Percentiles rank a stretch among this genome's conserved stretches.
Conservation (phyloP, 2,797 vertebrate species). For the Delichon dasypus region DNA sequence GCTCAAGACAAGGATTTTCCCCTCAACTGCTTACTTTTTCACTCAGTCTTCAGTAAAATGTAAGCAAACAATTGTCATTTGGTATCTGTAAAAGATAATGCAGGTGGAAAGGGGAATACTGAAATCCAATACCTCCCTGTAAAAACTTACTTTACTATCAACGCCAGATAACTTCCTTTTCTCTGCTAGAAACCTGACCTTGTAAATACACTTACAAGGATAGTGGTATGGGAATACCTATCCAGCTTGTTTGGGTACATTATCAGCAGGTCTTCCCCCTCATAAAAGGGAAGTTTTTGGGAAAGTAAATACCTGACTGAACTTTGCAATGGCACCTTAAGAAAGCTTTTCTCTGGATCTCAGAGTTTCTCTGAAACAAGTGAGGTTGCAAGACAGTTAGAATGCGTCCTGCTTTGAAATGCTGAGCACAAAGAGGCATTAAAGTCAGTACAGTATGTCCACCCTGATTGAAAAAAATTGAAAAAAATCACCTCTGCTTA, state of each 20-base stretch:
- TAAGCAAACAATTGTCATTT: constrained; percentile 44
- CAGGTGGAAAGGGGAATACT: constrained; percentile 26
- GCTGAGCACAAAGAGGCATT: background rate
- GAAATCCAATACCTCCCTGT: constrained; percentile 14
- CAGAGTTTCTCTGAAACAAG: background rate
- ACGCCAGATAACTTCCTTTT: constrained; percentile 19
- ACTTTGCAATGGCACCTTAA: background rate
- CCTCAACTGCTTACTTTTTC: background rate
- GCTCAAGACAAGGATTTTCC: background rate
- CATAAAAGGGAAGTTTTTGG: background rate
- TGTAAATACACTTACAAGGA: background rate
- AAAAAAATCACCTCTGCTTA: background rate
- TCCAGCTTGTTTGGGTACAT: background rate
- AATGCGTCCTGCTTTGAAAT: background rate
- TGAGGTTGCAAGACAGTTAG: background rate
- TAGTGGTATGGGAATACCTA: background rate
- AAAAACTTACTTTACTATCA: constrained; percentile 18
- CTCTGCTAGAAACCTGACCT: constrained; percentile 13
- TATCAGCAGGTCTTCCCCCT: constrained; percentile 14
- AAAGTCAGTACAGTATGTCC: rapidly evolving
- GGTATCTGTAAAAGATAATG: constrained; percentile 45
- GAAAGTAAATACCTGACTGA: background rate
- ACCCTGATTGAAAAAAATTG: background rate
- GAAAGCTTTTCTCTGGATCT: background rate
- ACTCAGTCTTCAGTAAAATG: constrained; percentile 17